Evolutionary conservation across 30 jellyfish, hydroid and myxozoan species (phyloP).

Genomic region (Aurelia sp.): DNA sequence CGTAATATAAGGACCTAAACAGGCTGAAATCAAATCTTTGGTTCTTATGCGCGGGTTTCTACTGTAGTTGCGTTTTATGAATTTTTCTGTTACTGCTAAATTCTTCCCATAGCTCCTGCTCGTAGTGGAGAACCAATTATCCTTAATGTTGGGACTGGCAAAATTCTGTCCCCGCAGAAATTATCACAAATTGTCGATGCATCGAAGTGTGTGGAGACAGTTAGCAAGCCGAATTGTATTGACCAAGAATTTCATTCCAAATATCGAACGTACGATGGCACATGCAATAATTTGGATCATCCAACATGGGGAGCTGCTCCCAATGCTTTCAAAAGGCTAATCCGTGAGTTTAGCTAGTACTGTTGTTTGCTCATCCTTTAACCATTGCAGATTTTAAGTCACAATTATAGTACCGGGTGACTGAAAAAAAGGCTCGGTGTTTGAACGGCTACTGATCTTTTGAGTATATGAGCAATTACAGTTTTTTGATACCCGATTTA

Average conservation of each 20-base stretch:
- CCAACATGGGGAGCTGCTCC: conserved; percentile 95
- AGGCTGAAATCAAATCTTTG: no score
- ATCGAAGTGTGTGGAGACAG: conserved; percentile 73
- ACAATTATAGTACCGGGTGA: no score
- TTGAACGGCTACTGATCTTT: no score
- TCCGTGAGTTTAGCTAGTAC: conserved; percentile 42
- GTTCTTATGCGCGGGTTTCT: no score
- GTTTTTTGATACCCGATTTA: no score
- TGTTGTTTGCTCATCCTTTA: no score
- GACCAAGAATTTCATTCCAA: conserved; percentile 23
- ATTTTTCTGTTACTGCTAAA: not conserved
- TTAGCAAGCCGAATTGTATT: conserved; percentile 61
- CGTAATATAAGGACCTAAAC: no score
- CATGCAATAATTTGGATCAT: conserved; percentile 71
- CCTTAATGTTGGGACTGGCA: conserved; percentile 76
- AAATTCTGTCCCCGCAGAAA: conserved; percentile 63
- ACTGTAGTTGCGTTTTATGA: no score
- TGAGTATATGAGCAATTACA: no score
- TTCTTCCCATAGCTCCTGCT: conserved; percentile 52
- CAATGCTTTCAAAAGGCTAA: conserved; percentile 57
- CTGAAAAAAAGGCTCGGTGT: no score
- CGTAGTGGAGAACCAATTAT: conserved; percentile 81
- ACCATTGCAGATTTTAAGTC: no score
- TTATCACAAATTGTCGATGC: conserved; percentile 77
- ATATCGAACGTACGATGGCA: conserved; percentile 84